Evolutionary conservation across 2,797 vertebrate species (phyloP), one percentile per base, ranked within the genome.

Genomic region (Peromyscus melanophrys): DNA sequence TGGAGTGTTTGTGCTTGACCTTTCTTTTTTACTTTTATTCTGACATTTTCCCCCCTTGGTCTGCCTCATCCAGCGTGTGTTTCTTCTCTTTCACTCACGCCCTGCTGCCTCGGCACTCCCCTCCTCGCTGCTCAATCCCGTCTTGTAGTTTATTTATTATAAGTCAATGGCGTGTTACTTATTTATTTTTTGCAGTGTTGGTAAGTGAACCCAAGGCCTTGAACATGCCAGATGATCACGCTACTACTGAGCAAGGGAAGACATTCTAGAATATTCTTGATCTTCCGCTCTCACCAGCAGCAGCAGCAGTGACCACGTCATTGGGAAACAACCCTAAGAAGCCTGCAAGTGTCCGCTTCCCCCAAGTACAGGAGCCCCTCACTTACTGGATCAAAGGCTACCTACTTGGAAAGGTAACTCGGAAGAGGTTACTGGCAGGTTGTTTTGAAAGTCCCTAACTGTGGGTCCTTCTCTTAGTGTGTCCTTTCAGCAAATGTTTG

Each of bases 351-450:
- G 76, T 40, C 23, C 4, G 49, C 16, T 34, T 27, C 14, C 34
- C 17, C 40, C 43, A 12, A 40, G 11, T 10, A 10, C 40, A 65
- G 52, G 65, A 59, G 76, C 49, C n/a, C 34, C 31, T 59, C 59
- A 59, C 59, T 1, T 23, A 25, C 7, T 52, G 63, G 82, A 1
- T 63, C 57, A 69, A 96, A 89, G 55, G 17, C 85, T 90, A 89
- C 85, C 76, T 80, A 59, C 17, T 8, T 57, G 31, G 71, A 82
- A 55, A 57, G 77, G 29, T 96, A 78, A 82, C 78, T 89, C 85
- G 37, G 73, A 59, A 29, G 29, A 27, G 29, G 29, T n/a, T 31
- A 25, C 31, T 31, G 76, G 43, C 88, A 92, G 69, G 57, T 65
- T 91, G 46, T 55, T 83, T 31, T 89, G 69, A 46, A 63, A 85